These are phyloP conservation scores for Tragelaphus imberbis DNA, from an alignment of 2,113 vertebrate genomes.

Conservation along the genomic window DNA sequence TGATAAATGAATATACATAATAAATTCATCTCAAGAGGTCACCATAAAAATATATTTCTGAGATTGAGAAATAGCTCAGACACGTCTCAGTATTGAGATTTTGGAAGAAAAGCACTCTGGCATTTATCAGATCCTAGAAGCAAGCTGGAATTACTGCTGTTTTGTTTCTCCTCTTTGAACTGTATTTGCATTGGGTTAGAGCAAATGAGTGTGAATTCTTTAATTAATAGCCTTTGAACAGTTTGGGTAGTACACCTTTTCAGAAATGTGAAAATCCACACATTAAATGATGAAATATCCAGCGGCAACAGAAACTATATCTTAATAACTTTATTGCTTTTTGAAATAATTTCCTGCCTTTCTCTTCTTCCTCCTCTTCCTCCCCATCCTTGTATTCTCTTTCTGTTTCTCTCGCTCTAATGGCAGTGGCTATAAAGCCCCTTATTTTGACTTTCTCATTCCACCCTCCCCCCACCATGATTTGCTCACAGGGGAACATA, in stretches of 20 bases:
- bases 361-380: background rate
- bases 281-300: background rate
- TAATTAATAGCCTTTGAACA: background rate
- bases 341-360: background rate
- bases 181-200: background rate
- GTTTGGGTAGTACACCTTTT: background rate
- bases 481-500: background rate
- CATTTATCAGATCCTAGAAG: background rate
- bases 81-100: background rate
- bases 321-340: background rate
- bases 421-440: background rate
- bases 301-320: background rate
- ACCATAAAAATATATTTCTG: background rate
- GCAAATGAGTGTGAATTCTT: background rate
- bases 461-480: accelerated
- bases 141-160: background rate
- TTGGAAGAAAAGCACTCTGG: background rate
- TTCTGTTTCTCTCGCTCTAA: background rate
- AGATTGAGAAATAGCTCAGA: background rate
- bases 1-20: background rate
- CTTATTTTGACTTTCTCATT: background rate
- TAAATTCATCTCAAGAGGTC: background rate
- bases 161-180: background rate
- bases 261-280: background rate
- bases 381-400: background rate